Evolutionary conservation across 2,797 vertebrate genomes (phyloP), one percentile per base, ranked within the genome.

Genomic region (Adelosebastes latens): DNA sequence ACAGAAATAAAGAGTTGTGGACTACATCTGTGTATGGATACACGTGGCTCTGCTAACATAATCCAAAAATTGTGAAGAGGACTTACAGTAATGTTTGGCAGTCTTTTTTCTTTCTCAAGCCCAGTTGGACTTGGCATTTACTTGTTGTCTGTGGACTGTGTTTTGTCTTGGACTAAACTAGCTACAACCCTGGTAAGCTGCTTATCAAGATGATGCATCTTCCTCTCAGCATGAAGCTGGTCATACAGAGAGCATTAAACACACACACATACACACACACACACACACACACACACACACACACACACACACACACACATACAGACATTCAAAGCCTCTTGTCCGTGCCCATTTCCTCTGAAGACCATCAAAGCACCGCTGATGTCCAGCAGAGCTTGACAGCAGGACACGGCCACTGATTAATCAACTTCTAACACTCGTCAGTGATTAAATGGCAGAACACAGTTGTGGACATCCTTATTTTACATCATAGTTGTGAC

Each of bases 351-450:
- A 12, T 74, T 79, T 68, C 32, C 52, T 63, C 61, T 56, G 70
- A 71, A 63, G 12, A 55, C 36, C 63, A 58, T 86, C 56, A 75
- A 77, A 84, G 58, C 39, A 2, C 10, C 2, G 5, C 34, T 52
- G 14, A 74, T 60, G 76, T 79, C 81, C 75, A 61, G 74, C 56
- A 18, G 65, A 74, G 72, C 59, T 22, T 16, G 42, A 59, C 67
- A 62, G 64, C 63, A 27, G 67, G 60, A 8, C 25, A 31, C 7
- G 6, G 42, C 32, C 74, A n/a, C 59, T 73, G 39, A 77, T 52
- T 52, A 78, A 69, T 69, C 36, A 61, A 24, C 49, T 6, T 67
- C 22, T 39, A 64, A 42, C 60, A 16, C 34, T 59, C 13, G 53
- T 53, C 27, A 20, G 13, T 75, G 63, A 76, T 80, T 34, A 22